phyloP scores from a whole-genome alignment of 2,113 vertebrate genomes.

The Delphinapterus leucas region DNA sequence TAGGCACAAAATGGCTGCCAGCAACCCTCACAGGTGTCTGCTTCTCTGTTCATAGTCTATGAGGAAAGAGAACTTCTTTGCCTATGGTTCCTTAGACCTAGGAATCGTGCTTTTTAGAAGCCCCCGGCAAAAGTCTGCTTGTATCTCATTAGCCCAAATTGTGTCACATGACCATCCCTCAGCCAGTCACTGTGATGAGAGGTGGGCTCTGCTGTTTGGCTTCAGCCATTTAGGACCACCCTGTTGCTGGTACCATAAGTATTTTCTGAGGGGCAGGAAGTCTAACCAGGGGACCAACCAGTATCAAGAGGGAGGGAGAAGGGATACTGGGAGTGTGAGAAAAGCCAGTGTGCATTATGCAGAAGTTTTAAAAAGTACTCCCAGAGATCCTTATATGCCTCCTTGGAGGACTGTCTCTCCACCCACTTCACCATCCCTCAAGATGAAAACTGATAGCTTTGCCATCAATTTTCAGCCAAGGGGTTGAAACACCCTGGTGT shows the following conservation, averaged over 20 bases:
- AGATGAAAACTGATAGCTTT: not conserved
- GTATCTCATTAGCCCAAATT: not conserved
- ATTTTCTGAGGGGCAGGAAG: not conserved
- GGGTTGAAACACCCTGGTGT: not conserved
- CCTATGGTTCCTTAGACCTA: not conserved
- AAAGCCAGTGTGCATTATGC: not conserved
- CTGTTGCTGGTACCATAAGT: not conserved
- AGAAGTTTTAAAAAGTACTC: not conserved
- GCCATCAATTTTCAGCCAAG: not conserved
- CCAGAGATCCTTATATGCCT: not conserved
- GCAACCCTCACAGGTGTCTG: not conserved
- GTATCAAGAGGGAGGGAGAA: not conserved
- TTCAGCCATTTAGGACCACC: not conserved
- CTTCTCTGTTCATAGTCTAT: not conserved
- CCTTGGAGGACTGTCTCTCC: not conserved
- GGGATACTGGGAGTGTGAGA: not conserved
- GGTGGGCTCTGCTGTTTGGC: not conserved
- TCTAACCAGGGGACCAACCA: not conserved
- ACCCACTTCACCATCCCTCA: not conserved
- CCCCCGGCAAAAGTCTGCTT: not conserved
- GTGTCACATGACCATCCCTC: not conserved
- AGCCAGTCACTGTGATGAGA: not conserved
- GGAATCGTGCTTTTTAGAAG: not conserved
- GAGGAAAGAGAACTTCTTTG: not conserved
- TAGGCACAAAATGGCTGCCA: not conserved